Conservation (phyloP, 1,140 invertebrate genomes). For the Solenopsis fugax region DNA sequence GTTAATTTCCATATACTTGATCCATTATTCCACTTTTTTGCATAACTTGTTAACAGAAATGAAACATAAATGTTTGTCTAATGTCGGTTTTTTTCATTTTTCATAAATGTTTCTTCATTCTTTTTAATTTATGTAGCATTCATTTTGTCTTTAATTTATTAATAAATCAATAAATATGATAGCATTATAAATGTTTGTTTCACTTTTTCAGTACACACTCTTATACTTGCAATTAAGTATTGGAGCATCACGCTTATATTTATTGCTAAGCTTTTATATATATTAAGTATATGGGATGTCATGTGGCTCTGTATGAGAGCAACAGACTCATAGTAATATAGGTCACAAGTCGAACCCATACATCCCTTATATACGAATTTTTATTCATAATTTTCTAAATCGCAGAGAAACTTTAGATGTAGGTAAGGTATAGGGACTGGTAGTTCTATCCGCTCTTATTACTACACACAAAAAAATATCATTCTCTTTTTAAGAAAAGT, state of each 20-base stretch:
- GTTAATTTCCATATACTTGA: not conserved
- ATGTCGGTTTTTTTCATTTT: not conserved
- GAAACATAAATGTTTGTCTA: slow-evolving; percentile 21
- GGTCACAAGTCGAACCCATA: too few relatives aligned
- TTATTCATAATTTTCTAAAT: too few relatives aligned
- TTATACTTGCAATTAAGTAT: not conserved
- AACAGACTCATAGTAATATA: too few relatives aligned
- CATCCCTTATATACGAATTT: too few relatives aligned
- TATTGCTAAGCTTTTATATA: slow-evolving; percentile 3
- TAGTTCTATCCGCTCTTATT: too few relatives aligned
- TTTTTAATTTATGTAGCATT: not conserved
- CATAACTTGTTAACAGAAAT: slow-evolving; percentile 22
- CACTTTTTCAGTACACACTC: not conserved
- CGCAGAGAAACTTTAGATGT: too few relatives aligned
- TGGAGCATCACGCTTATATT: slow-evolving; percentile 13
- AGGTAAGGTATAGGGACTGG: too few relatives aligned
- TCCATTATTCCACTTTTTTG: not conserved
- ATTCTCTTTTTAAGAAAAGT: too few relatives aligned
- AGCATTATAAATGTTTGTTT: not conserved
- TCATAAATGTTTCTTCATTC: not conserved
- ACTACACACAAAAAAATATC: too few relatives aligned
- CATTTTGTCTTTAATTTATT: not conserved
- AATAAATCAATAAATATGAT: slow-evolving; percentile 29
- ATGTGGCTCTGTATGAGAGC: too few relatives aligned
- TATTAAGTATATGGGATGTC: slow-evolving; percentile 3